phyloP scores from a whole-genome alignment of 2,797 vertebrate genomes.

The Lycodopsis pacificus region DNA sequence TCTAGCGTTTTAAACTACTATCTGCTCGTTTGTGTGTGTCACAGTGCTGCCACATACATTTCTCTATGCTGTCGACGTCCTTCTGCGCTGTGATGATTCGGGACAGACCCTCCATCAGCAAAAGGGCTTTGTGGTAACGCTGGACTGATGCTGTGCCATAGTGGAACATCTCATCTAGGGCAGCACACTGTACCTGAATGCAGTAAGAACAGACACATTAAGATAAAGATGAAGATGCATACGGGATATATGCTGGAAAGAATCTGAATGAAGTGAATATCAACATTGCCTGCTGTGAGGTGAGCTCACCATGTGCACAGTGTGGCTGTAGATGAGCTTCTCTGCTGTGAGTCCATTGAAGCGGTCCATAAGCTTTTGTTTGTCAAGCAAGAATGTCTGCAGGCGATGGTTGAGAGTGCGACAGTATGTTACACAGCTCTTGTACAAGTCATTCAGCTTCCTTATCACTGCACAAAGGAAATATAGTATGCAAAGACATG shows the following conservation, averaged over 20 bases:
- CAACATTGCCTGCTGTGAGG: background rate
- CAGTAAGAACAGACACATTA: slow-evolving; percentile 13
- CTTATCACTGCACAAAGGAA: slow-evolving; percentile 86
- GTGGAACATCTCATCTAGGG: slow-evolving; percentile 98
- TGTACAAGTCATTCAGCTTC: slow-evolving; percentile 94
- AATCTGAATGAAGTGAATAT: slow-evolving; percentile 3
- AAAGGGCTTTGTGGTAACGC: slow-evolving; percentile 93
- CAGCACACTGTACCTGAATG: slow-evolving; percentile 92
- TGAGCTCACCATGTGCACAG: slow-evolving; percentile 90
- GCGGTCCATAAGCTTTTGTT: slow-evolving; percentile 95
- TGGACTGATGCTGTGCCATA: slow-evolving; percentile 88
- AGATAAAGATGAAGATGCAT: background rate
- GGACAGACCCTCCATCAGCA: slow-evolving; percentile 95
- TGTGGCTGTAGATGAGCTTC: slow-evolving; percentile 94
- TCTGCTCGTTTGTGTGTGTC: slow-evolving; percentile 12
- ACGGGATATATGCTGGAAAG: background rate
- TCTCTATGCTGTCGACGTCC: slow-evolving; percentile 90
- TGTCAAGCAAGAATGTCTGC: slow-evolving; percentile 93
- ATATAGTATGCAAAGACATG: slow-evolving; percentile 14
- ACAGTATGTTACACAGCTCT: slow-evolving; percentile 91
- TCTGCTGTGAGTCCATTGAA: slow-evolving; percentile 94
- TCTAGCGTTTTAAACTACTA: background rate
- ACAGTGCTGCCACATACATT: slow-evolving; percentile 85
- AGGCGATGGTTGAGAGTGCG: slow-evolving; percentile 91
- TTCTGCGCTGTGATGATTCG: slow-evolving; percentile 89